Conservation (phyloP, 2,888 invertebrate genomes). For the Agrypnus murinus region DNA sequence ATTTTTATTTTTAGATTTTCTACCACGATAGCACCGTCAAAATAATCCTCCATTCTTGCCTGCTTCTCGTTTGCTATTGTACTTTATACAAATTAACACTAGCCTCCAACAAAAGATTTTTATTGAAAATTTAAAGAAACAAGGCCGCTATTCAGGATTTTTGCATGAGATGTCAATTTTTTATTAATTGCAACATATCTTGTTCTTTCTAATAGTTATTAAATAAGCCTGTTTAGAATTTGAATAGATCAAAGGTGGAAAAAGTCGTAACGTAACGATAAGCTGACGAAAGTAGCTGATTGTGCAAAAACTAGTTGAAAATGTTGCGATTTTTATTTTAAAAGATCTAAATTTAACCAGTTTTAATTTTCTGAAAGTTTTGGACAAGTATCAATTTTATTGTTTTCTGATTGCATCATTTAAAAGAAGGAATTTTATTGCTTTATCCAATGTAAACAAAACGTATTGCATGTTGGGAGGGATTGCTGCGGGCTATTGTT, state of each 20-base stretch:
- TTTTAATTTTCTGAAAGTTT: too few species aligned
- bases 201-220: not conserved
- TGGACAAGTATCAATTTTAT: too few species aligned
- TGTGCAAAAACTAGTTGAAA: conserved; percentile 12
- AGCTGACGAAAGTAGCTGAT: not conserved
- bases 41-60: not conserved
- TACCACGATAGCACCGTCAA: not conserved
- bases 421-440: too few species aligned
- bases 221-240: conserved; percentile 11
- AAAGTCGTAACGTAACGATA: not conserved
- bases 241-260: conserved; percentile 13
- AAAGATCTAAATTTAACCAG: too few species aligned
- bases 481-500: too few species aligned
- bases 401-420: too few species aligned
- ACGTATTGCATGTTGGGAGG: too few species aligned
- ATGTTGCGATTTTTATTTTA: too few species aligned
- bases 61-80: conserved; percentile 14
- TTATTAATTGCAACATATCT: conserved; percentile 13
- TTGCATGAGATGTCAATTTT: not conserved
- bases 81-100: conserved; percentile 1
- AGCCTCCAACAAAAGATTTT: not conserved
- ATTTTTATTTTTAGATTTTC: conserved; percentile 7
- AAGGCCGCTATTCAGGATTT: not conserved
- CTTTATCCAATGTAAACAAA: too few species aligned
- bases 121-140: not conserved